Base-by-base conservation (phyloP, 2,113 vertebrate species). In the Nothoprocta pentlandii region DNA sequence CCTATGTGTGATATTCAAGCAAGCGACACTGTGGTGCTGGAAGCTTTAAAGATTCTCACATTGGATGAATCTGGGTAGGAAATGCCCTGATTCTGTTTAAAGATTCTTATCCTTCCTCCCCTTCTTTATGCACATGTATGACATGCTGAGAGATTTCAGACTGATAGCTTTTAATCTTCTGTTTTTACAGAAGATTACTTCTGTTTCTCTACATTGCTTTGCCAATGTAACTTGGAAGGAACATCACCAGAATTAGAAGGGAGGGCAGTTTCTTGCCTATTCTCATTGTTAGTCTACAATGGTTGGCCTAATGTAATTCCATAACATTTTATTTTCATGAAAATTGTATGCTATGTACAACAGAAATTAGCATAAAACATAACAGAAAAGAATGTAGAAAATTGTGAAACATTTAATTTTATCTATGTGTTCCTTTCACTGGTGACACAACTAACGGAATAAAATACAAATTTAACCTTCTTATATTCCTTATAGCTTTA, bases 401-500 rank as follows among this genome's bases (percentile, higher is more conserved):
- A 64, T 8, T 6, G 2, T 36, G 22, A 30, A n/a, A 14, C 58
- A 46, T 41, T 73, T n/a, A 12, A 68, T 36, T 41, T 28, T 49
- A 36, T 61, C 75, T 36, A 28, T 66, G 8, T 64, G 3, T 53
- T 91, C 79, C 74, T 96, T 68, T 36, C 32, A 46, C 36, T 53
- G 26, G 21, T 64, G 42, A 51, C 28, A 28, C 30, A 49, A 20
- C 16, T 63, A 46, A 66, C 6, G 2, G 12, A n/a, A 66, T 32
- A 68, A 93, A 85, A 70, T 5, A 4, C 19, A 34, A 8, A 30
- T 89, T 87, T 74, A 63, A 62, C 7, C 5, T 39, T 26, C 41
- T 0, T 0, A 49, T 47, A 34, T 0, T 1, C 5, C 36, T 61
- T 66, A 4, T 30, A 44, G 39, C 47, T 78, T 41, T 47, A 53